Base-by-base conservation (phyloP, 1,140 invertebrate species). In the Anthonomus grandis region DNA sequence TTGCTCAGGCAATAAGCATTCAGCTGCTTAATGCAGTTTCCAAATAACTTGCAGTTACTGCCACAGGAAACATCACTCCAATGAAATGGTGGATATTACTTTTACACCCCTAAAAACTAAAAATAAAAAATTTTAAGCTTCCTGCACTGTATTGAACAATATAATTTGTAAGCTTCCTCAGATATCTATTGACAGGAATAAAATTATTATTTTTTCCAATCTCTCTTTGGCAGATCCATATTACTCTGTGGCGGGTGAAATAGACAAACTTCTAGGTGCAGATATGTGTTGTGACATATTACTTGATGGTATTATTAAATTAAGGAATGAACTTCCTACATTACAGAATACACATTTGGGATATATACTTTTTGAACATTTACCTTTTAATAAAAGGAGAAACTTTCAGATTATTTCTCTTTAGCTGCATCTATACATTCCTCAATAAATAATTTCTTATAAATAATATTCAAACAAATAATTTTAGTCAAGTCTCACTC, bases 261-360 rank as follows among this genome's bases (percentile, higher is more conserved):
- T 45, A 8, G 42, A 45, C 15, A 17, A 21, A 6, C 15, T 45
- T 8, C 17, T 45, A 8, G 12, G 10, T 8, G 42, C 19, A 5
- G 42, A 45, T 19, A 21, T 45, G 6, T 45, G 23, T 22, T 45
- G 15, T 45, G 8, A 9, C 6, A 6, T 39, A 17, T 6, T 9
- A 15, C 23, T 6, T 45, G 6, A 17, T 9, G 42, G 19, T 9
- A 8, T 8, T 17, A 39, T 45, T 22, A 18, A 23, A 19, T 21
- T 19, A 8, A 21, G 19, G 23, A 45, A 17, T 9, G 8, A 8
- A 4, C 15, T 22, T 4, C 42, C 13, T 23, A 45, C 19, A 9
- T 15, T 22, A 45, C n/a, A n/a, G n/a, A n/a, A 45, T 8, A 45
- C 42, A 8, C 42, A 45, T 9, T 45, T 45, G 8, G 42, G 42